Base-by-base conservation (phyloP, 1,140 invertebrate genomes). In the Onthophagus taurus region DNA sequence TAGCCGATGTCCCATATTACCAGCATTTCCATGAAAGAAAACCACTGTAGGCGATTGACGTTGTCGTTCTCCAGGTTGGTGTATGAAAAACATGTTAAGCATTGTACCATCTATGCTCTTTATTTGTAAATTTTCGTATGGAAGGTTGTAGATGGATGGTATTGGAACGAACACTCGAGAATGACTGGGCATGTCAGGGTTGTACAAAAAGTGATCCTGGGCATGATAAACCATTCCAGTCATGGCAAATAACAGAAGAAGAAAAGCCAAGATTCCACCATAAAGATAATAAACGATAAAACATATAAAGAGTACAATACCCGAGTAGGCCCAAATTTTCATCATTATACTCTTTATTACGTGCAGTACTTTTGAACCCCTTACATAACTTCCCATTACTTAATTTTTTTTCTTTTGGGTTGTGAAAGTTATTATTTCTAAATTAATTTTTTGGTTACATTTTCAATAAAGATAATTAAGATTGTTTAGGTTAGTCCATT, bases 21-120 rank as follows among this genome's bases (percentile, higher is more conserved):
- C 92, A 45, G 92, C 91, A 79, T 96, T 96, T 6, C 92, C 92
- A 73, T 97, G 92, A 36, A 97, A 80, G 69, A 87, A 95, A 12
- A 96, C 65, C 51, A 96, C 67, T 1, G 90, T 94, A 1, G 87
- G 85, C 34, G 72, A 74, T 29, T 67, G 63, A 47, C 74, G 72
- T 42, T 73, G 72, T 47, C 74, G 72, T 29, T 79, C 76, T 39
- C 74, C 72, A 5, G 76, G 66, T 63, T 94, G 89, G 58, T 81
- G 78, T 43, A 96, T 85, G 52, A 94, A 80, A 59, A 89, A 89
- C 55, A 85, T 78, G 59, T 95, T 89, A 38, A 96, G 71, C 51
- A 78, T 78, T 2, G 83, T 79, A 4, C 82, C 82, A 77, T 95
- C 91, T 39, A 71, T 70, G 21, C 83, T 83, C 50, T 74, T 77